Evolutionary conservation across 1,140 invertebrate species (phyloP), one percentile per base, ranked within the genome.

Genomic region (Adoxophyes honmai): DNA sequence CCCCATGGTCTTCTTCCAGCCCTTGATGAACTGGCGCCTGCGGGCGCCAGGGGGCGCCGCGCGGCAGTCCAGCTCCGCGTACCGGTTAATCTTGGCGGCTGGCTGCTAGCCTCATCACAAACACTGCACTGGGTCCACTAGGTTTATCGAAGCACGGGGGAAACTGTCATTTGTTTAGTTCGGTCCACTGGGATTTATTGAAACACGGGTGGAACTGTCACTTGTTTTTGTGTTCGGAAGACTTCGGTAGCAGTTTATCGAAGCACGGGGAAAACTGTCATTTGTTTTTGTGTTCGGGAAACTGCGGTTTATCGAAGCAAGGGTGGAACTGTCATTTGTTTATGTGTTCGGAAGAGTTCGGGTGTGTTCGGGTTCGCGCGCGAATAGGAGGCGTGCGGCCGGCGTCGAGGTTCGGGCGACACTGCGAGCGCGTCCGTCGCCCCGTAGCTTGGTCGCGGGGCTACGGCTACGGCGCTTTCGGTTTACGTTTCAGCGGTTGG

Each of bases 1-100:
- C 63, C 93, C 93, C 92, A 94, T 93, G 70, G 78, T 91, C 69
- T 86, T 87, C 78, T 87, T 88, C 86, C 82, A 86, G 59, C 86
- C 86, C 72, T 87, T 88, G 73, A 87, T 75, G 73, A 87, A 82
- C 71, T 83, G 80, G 72, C 84, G 82, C 62, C 83, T 84, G 75
- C 83, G 86, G 65, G 70, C 74, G 75, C 82, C 81, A 10, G 75
- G 75, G 72, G 75, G 70, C 75, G 70, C 77, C 80, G 81, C 73
- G 55, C 80, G 74, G 70, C 55, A 60, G 54, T 66, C 73, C 56
- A 87, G 60, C 68, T 87, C 83, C 59, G 68, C 73, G 78, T 86
- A 88, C 51, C 79, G 72, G 73, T 75, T 86, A 85, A 88, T 88
- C 68, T 84, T 86, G 83, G 62, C 66, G 71, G 56, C 62, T 73